Conservation (phyloP, 2,888 invertebrate genomes). For the Myathropa florea region DNA sequence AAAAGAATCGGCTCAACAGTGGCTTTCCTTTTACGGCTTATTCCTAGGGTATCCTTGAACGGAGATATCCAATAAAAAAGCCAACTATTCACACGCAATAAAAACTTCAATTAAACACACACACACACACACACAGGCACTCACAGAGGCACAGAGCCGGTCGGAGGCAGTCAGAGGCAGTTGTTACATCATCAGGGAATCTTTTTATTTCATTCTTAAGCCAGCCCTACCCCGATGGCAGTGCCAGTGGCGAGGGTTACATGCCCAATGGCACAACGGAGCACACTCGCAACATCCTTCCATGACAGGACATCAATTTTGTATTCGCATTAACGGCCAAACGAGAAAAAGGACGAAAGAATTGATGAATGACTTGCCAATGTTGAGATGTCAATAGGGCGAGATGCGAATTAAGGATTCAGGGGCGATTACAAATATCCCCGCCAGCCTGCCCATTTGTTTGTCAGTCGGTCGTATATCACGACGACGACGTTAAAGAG, state of each 20-base stretch:
- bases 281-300: constrained; percentile 6
- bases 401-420: constrained; percentile 38
- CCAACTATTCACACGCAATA: constrained; percentile 7
- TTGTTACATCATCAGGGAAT: background rate
- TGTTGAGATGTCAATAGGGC: constrained; percentile 35
- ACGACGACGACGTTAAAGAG: constrained; percentile 23
- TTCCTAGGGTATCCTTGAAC: background rate
- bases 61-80: background rate
- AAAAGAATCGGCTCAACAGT: background rate
- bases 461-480: constrained; percentile 29
- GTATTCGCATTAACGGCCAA: constrained; percentile 11
- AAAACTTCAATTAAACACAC: background rate
- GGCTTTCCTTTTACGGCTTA: background rate
- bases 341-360: constrained; percentile 6
- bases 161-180: no score
- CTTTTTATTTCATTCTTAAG: background rate
- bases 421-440: constrained; percentile 36
- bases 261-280: no score
- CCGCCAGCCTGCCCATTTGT: constrained; percentile 32
- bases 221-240: background rate
- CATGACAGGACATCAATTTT: constrained; percentile 45
- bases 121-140: no score
- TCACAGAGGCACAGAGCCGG: background rate
- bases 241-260: background rate
- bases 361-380: constrained; percentile 27